Percentiles rank a stretch among this genome's conserved stretches.
These are phyloP conservation scores for Euleptes europaea DNA, from an alignment of 2,113 vertebrate genomes.

Conservation along the genomic window DNA sequence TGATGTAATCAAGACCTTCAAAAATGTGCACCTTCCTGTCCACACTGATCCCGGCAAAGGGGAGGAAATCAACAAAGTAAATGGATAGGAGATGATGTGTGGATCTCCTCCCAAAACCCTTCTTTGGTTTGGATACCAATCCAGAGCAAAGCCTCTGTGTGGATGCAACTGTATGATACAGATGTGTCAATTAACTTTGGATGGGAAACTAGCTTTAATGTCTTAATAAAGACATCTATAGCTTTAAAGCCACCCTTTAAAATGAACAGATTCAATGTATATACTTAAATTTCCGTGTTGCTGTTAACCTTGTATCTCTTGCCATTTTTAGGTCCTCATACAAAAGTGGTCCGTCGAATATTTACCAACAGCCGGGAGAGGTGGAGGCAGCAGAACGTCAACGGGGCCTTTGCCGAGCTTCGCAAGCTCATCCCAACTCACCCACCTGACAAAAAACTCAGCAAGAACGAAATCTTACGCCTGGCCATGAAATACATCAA, in stretches of 20 bases:
- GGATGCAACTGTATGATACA: rapidly evolving
- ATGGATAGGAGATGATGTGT: too few relatives aligned
- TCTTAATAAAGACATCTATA: neutral
- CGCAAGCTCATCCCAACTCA: constrained; percentile 95
- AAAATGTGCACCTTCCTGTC: too few relatives aligned
- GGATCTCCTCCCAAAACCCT: too few relatives aligned
- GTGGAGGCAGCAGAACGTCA: constrained; percentile 96
- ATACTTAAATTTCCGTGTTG: rapidly evolving
- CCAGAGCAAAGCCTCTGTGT: too few relatives aligned
- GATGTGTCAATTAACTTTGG: neutral
- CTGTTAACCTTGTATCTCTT: constrained; percentile 16
- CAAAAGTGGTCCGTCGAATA: constrained; percentile 92
- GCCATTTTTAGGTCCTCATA: constrained; percentile 82
- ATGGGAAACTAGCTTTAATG: neutral
- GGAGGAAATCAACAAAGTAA: too few relatives aligned
- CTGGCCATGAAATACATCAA: constrained; percentile 98
- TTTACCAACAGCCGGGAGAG: constrained; percentile 95
- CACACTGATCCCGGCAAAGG: too few relatives aligned
- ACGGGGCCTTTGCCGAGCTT: constrained; percentile 92
- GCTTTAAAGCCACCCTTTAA: neutral
- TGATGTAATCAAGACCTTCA: too few relatives aligned
- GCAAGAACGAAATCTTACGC: constrained; percentile 95
- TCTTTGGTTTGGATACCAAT: too few relatives aligned
- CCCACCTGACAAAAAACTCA: constrained; percentile 93
- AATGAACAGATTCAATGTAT: rapidly evolving